Percentiles rank a stretch among this genome's conserved stretches.
These are phyloP conservation scores for Onychostoma macrolepis DNA, from an alignment of 2,113 vertebrate genomes.

Conservation along the genomic window DNA sequence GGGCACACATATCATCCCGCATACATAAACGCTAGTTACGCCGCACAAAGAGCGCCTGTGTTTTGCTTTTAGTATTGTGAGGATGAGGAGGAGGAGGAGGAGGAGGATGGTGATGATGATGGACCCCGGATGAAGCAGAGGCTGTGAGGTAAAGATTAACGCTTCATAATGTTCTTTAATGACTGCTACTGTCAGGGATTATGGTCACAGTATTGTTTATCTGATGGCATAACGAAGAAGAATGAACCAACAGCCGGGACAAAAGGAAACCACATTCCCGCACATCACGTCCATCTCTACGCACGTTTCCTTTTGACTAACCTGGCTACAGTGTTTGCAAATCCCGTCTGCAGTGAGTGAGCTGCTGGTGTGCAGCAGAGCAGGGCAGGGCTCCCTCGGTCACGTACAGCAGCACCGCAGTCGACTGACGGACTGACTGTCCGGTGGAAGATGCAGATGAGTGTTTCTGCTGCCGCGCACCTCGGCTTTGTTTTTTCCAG, in stretches of 20 bases:
- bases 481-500: constrained; percentile 32
- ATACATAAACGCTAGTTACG: neutral
- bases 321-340: constrained; percentile 16
- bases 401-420: constrained; percentile 8
- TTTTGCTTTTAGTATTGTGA: constrained; percentile 16
- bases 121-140: constrained; percentile 5
- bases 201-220: neutral
- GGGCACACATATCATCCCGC: neutral
- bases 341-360: constrained; percentile 17
- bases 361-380: constrained; percentile 12
- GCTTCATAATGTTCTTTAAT: neutral
- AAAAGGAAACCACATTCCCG: constrained; percentile 28
- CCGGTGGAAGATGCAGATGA: constrained; percentile 26
- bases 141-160: constrained; percentile 2
- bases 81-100: neutral
- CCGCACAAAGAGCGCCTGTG: constrained; percentile 5
- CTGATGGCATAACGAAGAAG: neutral
- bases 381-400: neutral
- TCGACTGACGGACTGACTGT: neutral
- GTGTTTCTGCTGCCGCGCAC: constrained; percentile 51
- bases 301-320: constrained; percentile 25
- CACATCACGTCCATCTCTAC: neutral
- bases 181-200: neutral
- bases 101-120: too few species aligned
- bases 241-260: constrained; percentile 6